Evolutionary conservation across 2,113 vertebrate genomes (phyloP), one percentile per base, ranked within the genome.

Genomic region (Macaca nemestrina): DNA sequence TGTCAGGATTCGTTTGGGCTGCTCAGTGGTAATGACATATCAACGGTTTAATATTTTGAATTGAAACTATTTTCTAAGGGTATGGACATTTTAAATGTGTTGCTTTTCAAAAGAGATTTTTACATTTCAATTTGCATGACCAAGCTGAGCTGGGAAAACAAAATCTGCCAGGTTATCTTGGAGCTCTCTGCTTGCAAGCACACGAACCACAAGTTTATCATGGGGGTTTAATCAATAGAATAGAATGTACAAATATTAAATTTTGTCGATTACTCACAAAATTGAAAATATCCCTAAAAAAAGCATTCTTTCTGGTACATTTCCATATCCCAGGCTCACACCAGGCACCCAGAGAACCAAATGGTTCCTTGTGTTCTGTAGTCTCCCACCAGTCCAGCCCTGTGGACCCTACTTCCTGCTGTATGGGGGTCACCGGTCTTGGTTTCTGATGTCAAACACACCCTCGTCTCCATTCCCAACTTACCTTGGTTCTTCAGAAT

Each of bases 221-320:
- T 22, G 22, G 38, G 59, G 30, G 20, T 78, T 86, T 61, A 64
- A 45, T 90, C 84, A 80, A 55, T 55, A 78, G 88, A 86, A 75
- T 61, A 86, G 85, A 95, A 92, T 88, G 43, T 32, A 83, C 48
- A 96, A 96, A 64, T 70, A 90, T 79, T 90, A 93, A 94, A 90
- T 70, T 75, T 68, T 68, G 18, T 80, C 52, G 82, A 88, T 75
- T 83, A 22, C 64, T 68, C 79, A 84, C 27, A 88, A 75, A 83
- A 83, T 8, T 50, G 55, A 88, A 97, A 90, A 76, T 85, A 43
- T 90, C 86, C 55, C 48, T 72, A 76, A 78, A 86, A 78, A 79
- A 45, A 22, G 52, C 52, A 17, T 80, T 85, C 38, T 76, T 79
- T 52, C 68, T 68, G 67, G 27, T 43, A 2, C 30, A 50, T 55